Percentiles rank a stretch among this genome's conserved stretches.
phyloP scores from a whole-genome alignment of 2,888 invertebrate genomes.

The Tillus elongatus region DNA sequence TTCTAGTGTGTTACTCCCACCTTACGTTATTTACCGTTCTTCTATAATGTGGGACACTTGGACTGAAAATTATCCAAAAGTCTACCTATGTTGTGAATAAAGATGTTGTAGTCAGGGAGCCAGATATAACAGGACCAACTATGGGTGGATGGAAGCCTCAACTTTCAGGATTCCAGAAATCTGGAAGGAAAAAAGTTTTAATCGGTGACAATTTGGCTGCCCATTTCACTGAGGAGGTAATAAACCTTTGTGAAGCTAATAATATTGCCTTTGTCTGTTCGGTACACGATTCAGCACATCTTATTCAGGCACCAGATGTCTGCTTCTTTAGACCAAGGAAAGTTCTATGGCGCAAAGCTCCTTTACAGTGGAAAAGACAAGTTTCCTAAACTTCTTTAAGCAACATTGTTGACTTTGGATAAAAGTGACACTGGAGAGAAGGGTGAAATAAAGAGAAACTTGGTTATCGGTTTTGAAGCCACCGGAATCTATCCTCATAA shows the following conservation, averaged over 20 bases:
- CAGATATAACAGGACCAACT: conserved; percentile 20
- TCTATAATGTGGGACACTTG: conserved; percentile 28
- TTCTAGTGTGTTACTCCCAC: conserved; percentile 28
- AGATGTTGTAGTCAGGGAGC: conserved; percentile 23
- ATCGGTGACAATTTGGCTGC: conserved; percentile 9
- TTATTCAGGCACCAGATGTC: conserved; percentile 4
- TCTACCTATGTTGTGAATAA: conserved; percentile 21
- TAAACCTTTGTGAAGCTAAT: conserved; percentile 27
- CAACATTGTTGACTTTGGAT: no score
- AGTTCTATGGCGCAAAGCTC: conserved; percentile 5
- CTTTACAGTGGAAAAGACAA: background rate
- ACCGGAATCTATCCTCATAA: no score
- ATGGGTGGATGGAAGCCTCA: conserved; percentile 20
- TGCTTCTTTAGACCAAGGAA: conserved; percentile 6
- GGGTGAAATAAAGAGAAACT: no score
- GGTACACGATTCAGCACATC: conserved; percentile 15
- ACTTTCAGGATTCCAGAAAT: conserved; percentile 23
- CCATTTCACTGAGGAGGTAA: conserved; percentile 26
- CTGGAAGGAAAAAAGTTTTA: conserved; percentile 27
- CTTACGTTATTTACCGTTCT: conserved; percentile 31
- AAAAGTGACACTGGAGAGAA: no score
- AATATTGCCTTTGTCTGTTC: conserved; percentile 30
- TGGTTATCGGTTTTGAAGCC: no score
- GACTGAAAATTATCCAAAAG: conserved; percentile 31
- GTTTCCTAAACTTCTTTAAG: background rate